Evolutionary conservation across 2,113 vertebrate genomes (phyloP).

Genomic region (Thunnus thynnus): DNA sequence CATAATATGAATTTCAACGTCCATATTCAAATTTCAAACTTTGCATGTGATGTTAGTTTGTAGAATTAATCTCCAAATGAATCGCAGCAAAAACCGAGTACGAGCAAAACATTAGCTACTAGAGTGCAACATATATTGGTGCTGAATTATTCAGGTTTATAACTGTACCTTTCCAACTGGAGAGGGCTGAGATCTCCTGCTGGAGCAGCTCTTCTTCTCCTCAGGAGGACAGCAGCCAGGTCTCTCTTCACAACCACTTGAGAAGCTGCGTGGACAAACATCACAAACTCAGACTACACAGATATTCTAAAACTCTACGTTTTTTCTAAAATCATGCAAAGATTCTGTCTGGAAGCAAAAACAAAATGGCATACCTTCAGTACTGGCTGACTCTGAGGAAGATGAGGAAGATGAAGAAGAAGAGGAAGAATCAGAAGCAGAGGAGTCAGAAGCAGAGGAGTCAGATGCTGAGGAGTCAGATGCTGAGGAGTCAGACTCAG

Average conservation of each 20-base stretch:
- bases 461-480: conserved; percentile 14
- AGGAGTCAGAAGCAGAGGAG: conserved; percentile 41
- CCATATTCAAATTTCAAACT: too few species aligned
- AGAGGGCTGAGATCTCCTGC: conserved; percentile 65
- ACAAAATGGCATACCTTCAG: conserved; percentile 69
- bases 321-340: neutral
- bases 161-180: conserved; percentile 82
- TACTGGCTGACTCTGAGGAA: conserved; percentile 78
- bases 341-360: conserved; percentile 2
- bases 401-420: conserved; percentile 70
- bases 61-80: neutral
- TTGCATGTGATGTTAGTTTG: neutral
- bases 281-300: neutral
- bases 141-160: neutral
- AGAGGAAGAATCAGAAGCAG: conserved; percentile 36
- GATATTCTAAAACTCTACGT: neutral
- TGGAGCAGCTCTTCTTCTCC: conserved; percentile 73
- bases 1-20: too few species aligned
- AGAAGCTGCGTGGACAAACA: conserved; percentile 39
- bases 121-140: neutral
- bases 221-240: conserved; percentile 79
- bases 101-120: neutral
- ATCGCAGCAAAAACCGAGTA: neutral
- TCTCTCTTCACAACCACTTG: conserved; percentile 82
- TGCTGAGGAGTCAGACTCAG: conserved; percentile 19